Conservation (phyloP, 2,888 invertebrate species). For the Carpatolechia fugitivella region DNA sequence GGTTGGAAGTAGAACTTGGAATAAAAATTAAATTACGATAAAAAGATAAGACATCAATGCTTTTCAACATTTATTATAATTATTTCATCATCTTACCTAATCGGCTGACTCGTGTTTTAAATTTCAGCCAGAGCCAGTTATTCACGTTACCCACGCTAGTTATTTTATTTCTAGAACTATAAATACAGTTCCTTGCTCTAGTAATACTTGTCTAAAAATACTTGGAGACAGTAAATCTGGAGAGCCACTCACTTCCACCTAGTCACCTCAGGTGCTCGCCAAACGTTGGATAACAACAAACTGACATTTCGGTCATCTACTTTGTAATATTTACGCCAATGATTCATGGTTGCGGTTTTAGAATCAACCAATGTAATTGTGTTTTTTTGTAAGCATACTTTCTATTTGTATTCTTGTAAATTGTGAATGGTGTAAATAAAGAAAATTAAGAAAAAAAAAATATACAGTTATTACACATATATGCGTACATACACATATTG, state of each 20-base stretch:
- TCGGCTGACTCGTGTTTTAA: neutral
- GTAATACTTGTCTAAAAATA: slow-evolving; percentile 17
- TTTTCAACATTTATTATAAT: too few species aligned
- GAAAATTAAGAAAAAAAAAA: too few species aligned
- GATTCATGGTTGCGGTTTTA: neutral
- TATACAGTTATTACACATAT: too few species aligned
- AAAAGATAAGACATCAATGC: too few species aligned
- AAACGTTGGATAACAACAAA: slow-evolving; percentile 40
- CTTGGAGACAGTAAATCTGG: neutral
- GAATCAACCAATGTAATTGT: too few species aligned
- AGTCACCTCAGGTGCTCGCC: slow-evolving; percentile 37
- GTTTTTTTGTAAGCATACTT: too few species aligned
- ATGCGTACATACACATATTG: too few species aligned
- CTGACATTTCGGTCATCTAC: slow-evolving; percentile 10
- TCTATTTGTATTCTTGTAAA: too few species aligned
- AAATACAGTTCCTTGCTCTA: slow-evolving; percentile 24
- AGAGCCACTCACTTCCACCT: neutral
- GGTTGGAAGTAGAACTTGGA: too few species aligned
- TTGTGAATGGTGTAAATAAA: too few species aligned
- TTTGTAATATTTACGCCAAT: slow-evolving; percentile 4
- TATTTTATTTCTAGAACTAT: slow-evolving; percentile 26
- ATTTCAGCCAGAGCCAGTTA: neutral
- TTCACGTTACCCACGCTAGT: slow-evolving; percentile 25
- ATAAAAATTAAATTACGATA: too few species aligned
- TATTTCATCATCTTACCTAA: neutral